Conservation (phyloP, 1,140 invertebrate genomes). For the Pinna nobilis region DNA sequence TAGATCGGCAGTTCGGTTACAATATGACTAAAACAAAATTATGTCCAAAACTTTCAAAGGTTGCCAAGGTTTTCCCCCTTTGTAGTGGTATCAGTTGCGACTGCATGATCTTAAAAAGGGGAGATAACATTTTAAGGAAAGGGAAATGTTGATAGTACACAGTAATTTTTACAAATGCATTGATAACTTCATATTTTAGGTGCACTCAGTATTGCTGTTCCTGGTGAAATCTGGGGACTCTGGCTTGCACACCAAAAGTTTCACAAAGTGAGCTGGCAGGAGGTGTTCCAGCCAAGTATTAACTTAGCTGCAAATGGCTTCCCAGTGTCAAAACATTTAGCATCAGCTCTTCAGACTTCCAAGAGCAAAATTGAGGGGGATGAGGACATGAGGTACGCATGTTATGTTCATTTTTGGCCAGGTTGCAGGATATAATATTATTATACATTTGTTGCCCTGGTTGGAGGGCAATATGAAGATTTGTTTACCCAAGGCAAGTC, state of each 20-base stretch:
- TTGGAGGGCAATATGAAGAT: too few relatives aligned
- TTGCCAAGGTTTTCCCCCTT: neutral
- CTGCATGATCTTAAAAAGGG: too few relatives aligned
- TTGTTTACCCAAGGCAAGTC: too few relatives aligned
- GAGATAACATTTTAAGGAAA: neutral
- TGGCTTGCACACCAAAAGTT: slow-evolving; percentile 84
- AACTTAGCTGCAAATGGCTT: slow-evolving; percentile 67
- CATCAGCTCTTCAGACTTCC: neutral
- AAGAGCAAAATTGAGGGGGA: slow-evolving; percentile 2
- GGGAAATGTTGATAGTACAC: neutral
- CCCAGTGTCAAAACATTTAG: slow-evolving; percentile 43
- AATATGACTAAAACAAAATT: neutral
- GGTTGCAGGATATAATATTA: too few relatives aligned
- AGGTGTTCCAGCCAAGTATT: slow-evolving; percentile 84
- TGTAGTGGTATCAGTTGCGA: too few relatives aligned
- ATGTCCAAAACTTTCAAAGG: neutral
- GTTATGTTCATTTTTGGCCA: too few relatives aligned
- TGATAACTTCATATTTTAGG: slow-evolving; percentile 77
- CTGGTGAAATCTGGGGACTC: slow-evolving; percentile 93
- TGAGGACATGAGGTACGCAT: slow-evolving; percentile 11
- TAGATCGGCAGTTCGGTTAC: neutral
- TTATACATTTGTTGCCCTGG: too few relatives aligned
- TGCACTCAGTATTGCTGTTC: slow-evolving; percentile 87
- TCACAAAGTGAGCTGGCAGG: slow-evolving; percentile 84
- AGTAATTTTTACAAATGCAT: too few relatives aligned